Evolutionary conservation across 2,113 vertebrate genomes (phyloP).

Genomic region (Megaleporinus macrocephalus): DNA sequence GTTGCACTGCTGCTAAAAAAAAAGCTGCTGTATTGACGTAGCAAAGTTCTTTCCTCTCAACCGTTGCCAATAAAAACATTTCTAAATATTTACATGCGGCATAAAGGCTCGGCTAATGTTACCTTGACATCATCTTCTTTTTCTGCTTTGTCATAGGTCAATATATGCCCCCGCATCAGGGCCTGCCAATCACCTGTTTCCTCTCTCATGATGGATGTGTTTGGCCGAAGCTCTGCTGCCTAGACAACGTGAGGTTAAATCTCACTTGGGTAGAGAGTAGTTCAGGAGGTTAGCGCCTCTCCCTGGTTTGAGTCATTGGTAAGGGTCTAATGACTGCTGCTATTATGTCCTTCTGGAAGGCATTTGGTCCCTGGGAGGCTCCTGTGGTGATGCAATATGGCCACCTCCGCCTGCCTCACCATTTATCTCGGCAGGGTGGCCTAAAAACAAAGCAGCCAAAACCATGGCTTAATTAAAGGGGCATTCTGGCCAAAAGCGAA

Average conservation of each 20-base stretch:
- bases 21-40: conserved; percentile 22
- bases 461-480: background rate
- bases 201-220: conserved; percentile 51
- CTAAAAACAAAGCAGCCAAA: background rate
- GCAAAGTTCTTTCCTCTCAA: background rate
- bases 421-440: background rate
- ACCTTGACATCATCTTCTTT: conserved; percentile 50
- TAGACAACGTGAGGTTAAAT: conserved; percentile 59
- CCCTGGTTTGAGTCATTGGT: background rate
- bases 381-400: conserved; percentile 1
- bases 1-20: conserved; percentile 7
- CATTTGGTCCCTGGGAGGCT: background rate
- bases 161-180: conserved; percentile 41
- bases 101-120: background rate
- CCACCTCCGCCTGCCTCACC: background rate
- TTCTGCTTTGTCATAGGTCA: conserved; percentile 43
- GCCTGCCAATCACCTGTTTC: conserved; percentile 56
- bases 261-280: background rate
- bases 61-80: background rate
- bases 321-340: background rate
- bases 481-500: too few relatives aligned
- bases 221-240: conserved; percentile 39
- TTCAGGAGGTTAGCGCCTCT: background rate
- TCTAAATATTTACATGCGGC: conserved; percentile 8
- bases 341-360: background rate